Evolutionary conservation across 2,888 invertebrate genomes (phyloP).

Genomic region (Lasioglossum lativentre): DNA sequence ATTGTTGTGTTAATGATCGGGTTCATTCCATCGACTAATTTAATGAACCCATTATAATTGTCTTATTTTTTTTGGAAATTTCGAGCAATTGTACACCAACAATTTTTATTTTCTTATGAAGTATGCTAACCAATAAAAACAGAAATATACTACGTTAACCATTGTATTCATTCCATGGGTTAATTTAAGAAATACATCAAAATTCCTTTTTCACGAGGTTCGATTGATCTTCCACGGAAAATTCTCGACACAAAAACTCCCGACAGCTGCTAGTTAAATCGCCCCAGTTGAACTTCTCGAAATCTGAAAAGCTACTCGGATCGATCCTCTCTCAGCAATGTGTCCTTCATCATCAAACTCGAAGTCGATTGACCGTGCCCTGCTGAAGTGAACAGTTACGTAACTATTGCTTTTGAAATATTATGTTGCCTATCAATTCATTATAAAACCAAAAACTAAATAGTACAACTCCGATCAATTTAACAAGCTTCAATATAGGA

Average conservation of each 20-base stretch:
- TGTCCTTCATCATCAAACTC: neutral
- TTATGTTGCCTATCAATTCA: neutral
- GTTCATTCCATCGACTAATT: too few species aligned
- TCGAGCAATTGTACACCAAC: too few species aligned
- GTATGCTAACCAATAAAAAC: too few species aligned
- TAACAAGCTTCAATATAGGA: neutral
- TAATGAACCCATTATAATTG: too few species aligned
- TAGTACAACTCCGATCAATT: neutral
- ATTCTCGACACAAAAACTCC: neutral
- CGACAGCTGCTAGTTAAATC: neutral
- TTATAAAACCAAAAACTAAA: neutral
- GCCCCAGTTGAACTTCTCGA: neutral
- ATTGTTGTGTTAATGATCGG: neutral
- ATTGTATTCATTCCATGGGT: too few species aligned
- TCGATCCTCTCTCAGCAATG: neutral
- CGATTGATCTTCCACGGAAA: neutral
- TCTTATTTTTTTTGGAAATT: too few species aligned
- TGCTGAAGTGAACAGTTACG: neutral
- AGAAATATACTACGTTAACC: too few species aligned
- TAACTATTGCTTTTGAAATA: neutral
- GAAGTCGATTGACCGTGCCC: neutral
- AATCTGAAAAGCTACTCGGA: neutral
- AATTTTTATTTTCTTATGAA: too few species aligned
- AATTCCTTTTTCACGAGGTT: neutral
- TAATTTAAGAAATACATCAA: too few species aligned